Evolutionary conservation across 1,140 invertebrate genomes (phyloP).

Genomic region (Neodiprion fabricii): DNA sequence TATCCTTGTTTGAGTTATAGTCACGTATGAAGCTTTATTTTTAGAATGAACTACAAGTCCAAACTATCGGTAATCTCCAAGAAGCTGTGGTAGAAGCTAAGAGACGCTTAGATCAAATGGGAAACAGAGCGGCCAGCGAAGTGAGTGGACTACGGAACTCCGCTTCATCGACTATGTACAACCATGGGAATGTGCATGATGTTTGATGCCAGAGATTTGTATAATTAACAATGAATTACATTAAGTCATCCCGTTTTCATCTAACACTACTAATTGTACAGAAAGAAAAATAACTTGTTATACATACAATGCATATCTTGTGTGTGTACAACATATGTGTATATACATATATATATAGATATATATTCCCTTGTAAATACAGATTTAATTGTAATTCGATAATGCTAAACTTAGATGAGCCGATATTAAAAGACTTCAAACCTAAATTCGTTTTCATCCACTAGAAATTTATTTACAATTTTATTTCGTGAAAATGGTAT

Average conservation of each 20-base stretch:
- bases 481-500: no score
- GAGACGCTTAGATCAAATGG: conserved; percentile 52
- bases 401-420: no score
- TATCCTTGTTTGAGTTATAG: background rate
- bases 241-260: background rate
- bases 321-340: no score
- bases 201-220: conserved; percentile 43
- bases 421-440: background rate
- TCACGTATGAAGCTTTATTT: conserved; percentile 22
- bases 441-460: conserved; percentile 19
- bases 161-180: conserved; percentile 50
- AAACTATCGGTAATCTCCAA: conserved; percentile 57
- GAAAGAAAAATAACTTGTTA: background rate
- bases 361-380: conserved; percentile 13
- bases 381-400: no score
- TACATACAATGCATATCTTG: no score
- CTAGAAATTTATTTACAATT: no score
- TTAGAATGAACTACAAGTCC: conserved; percentile 53
- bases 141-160: conserved; percentile 55
- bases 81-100: conserved; percentile 55
- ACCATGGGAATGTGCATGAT: conserved; percentile 58
- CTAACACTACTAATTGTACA: conserved; percentile 2
- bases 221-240: conserved; percentile 10
- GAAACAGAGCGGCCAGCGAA: conserved; percentile 50
- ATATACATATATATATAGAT: conserved; percentile 10